phyloP scores from a whole-genome alignment of 2,113 vertebrate genomes.

The Paramormyrops kingsleyae region DNA sequence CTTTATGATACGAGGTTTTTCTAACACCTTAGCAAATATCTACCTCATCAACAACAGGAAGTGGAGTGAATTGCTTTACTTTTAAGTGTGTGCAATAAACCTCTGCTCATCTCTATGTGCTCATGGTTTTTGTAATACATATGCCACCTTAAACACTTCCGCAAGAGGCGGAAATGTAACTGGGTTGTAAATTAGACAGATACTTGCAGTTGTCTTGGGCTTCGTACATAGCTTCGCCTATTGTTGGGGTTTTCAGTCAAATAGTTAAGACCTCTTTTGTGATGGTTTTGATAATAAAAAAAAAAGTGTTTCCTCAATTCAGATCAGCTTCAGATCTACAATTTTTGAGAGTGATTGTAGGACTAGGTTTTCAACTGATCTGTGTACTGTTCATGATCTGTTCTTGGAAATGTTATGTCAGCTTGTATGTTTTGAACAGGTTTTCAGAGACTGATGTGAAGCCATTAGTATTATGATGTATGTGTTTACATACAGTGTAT shows the following conservation, averaged over 20 bases:
- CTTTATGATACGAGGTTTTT: not conserved
- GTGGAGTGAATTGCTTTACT: conserved; percentile 1
- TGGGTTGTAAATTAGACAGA: not conserved
- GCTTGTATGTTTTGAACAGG: not conserved
- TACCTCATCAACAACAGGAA: not conserved
- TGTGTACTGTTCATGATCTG: not conserved
- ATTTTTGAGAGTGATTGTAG: not conserved
- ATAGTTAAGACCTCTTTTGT: not conserved
- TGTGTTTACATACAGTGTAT: not conserved
- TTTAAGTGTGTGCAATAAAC: not conserved
- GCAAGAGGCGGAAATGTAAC: not conserved
- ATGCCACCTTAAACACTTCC: not conserved
- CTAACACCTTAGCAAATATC: not conserved
- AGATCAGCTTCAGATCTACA: not conserved
- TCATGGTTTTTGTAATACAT: not conserved
- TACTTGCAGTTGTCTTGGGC: not conserved
- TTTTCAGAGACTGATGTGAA: not conserved
- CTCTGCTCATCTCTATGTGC: not conserved
- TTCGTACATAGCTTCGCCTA: not conserved
- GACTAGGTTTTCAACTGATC: not conserved
- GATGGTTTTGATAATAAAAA: not conserved
- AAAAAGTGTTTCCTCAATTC: not conserved
- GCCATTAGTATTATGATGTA: not conserved
- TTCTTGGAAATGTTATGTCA: not conserved
- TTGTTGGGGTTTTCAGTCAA: not conserved